Evolutionary conservation across 1,140 invertebrate genomes (phyloP), one percentile per base, ranked within the genome.

Genomic region (Cherax quadricarinatus): DNA sequence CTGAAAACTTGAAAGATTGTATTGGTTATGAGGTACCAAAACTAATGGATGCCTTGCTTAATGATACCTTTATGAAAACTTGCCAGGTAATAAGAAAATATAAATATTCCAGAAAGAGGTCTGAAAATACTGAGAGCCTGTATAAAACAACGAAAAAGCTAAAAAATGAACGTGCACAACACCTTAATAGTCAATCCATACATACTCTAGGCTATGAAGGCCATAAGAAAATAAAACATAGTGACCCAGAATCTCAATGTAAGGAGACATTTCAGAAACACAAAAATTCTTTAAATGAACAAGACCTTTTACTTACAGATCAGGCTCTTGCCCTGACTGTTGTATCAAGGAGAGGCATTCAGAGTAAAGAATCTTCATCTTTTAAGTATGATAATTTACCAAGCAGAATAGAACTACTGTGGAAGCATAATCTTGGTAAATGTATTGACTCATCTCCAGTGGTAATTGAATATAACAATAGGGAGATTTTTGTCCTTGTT

Each of bases 391-490:
- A 70, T 30, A 60, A 24, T 30, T 48, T 51, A 62, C 60, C 73
- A 51, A 18, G 41, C 24, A 21, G 18, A 10, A 41, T 57, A 62
- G 16, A 24, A 21, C 48, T 86, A 3, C 49, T 51, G 78, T 91
- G 90, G 90, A 91, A 87, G 51, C 87, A 86, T 91, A 70, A 87
- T 30, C 62, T 91, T 30, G 78, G 62, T 41, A 91, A 91, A 51
- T 91, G 90, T 49, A 91, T 91, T 5, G 90, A 91, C 53, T 91
- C 90, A n/a, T 87, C 90, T 30, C 90, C 90, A n/a, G 21, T 80
- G 16, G 16, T 91, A 18, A 62, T 82, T 79, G 85, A 91, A 53
- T 86, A 70, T 73, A 10, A 14, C 62, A 49, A 70, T 57, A 78
- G 73, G 1, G 51, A 62, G n/a, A 51, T 30, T 5, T 53, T 86